Percentiles rank a stretch among this genome's conserved stretches.
Conservation (phyloP, 2,113 vertebrate genomes). For the Pituophis catenifer region DNA sequence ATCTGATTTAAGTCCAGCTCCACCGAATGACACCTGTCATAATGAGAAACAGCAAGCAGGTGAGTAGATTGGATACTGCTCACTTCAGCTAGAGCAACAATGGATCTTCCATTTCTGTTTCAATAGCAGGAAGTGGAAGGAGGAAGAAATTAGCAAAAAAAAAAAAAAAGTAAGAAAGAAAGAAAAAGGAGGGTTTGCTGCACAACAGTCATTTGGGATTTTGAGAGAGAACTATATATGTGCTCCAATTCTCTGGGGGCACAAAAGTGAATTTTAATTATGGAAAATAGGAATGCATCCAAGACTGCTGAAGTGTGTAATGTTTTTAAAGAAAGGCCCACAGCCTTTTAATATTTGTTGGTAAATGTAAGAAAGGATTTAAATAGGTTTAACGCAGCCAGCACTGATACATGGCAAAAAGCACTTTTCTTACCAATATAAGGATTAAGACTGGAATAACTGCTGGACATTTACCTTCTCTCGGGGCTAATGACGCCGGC, state of each 20-base stretch:
- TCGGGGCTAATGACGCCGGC: slow-evolving; percentile 78
- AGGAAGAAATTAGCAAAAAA: neutral
- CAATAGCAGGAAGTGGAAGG: neutral
- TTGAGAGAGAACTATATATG: neutral
- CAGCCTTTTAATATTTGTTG: slow-evolving; percentile 13
- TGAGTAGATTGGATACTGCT: slow-evolving; percentile 6
- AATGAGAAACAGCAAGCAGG: neutral
- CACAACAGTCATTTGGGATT: slow-evolving; percentile 12
- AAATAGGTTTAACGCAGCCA: slow-evolving; percentile 21
- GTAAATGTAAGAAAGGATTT: slow-evolving; percentile 6
- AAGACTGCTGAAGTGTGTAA: neutral
- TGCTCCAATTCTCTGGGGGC: slow-evolving; percentile 3
- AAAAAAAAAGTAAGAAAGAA: too few relatives aligned
- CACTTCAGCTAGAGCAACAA: rapidly evolving
- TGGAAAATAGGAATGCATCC: slow-evolving; percentile 19
- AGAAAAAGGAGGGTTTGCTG: neutral
- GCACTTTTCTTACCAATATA: neutral
- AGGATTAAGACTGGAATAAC: slow-evolving; percentile 32
- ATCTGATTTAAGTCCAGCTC: slow-evolving; percentile 73
- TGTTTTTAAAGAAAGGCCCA: slow-evolving; percentile 13
- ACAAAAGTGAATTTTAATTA: slow-evolving; percentile 5
- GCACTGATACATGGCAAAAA: neutral
- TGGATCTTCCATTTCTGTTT: neutral
- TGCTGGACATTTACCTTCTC: slow-evolving; percentile 74
- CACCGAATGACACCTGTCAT: slow-evolving; percentile 79